Base-by-base conservation (phyloP, 2,113 vertebrate species). In the Zapornia atra region DNA sequence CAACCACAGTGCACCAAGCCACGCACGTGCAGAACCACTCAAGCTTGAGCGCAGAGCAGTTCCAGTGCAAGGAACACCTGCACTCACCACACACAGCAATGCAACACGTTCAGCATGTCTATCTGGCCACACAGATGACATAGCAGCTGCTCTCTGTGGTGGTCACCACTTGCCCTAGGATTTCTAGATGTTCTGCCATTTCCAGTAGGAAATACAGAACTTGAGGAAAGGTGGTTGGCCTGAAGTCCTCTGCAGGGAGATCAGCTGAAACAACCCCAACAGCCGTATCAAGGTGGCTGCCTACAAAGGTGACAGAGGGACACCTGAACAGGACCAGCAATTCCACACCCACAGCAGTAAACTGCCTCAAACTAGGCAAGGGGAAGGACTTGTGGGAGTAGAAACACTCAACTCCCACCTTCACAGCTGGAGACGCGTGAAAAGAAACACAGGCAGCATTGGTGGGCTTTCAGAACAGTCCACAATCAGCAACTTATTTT, bases 291-390 rank as follows among this genome's bases (percentile, higher is more conserved):
- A 15, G 16, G n/a, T 71, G 26, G 28, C 7, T 72, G 11, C 44
- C 64, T 64, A 33, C 19, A 60, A 72, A 34, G 21, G 33, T 1
- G 1, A 72, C 57, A 79, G 36, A 50, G 7, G 11, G 19, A 82
- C 56, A 85, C 17, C 29, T 60, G 51, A 80, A 50, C 0, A 85
- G 29, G 36, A 69, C 10, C 33, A 72, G 40, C 26, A 38, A 28
- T 61, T 59, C n/a, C 5, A 68, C n/a, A 31, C 2, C 5, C 0
- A 0, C 21, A 82, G 44, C 38, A 76, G 71, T 34, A 6, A 95
- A 79, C 18, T 9, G 18, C 57, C 38, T 68, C 73, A 71, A 66
- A 40, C 15, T 7, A 19, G 31, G 24, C 46, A 71, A 50, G 31
- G 28, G 31, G 31, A 71, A 92, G 60, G 56, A 61, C 24, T 19